phyloP scores from a whole-genome alignment of 1,140 invertebrate genomes.

The Ectropis grisescens region DNA sequence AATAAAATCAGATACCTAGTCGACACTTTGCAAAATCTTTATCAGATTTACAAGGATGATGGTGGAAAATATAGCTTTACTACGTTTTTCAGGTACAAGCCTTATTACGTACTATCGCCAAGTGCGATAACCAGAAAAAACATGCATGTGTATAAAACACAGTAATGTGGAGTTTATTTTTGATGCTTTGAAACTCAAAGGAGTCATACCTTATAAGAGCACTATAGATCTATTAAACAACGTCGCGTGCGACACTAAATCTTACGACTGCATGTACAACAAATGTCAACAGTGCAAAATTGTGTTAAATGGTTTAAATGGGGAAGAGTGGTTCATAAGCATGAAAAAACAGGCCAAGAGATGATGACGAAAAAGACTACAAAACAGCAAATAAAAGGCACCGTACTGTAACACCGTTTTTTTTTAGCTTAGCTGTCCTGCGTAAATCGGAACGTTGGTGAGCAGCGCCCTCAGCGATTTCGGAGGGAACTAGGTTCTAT shows the following conservation, averaged over 20 bases:
- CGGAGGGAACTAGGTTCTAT: too few species aligned
- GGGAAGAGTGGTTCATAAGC: constrained; percentile 1
- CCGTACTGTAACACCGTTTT: too few species aligned
- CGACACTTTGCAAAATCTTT: constrained; percentile 7
- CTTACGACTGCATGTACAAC: constrained; percentile 3
- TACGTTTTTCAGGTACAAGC: constrained; percentile 10
- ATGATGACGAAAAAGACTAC: constrained; percentile 6
- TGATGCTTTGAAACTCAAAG: background rate
- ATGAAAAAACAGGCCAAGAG: constrained; percentile 3
- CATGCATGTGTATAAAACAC: constrained; percentile 12
- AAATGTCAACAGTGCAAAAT: constrained; percentile 3
- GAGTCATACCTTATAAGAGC: background rate
- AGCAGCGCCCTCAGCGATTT: too few species aligned
- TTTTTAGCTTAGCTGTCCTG: too few species aligned
- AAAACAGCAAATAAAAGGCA: constrained; percentile 3
- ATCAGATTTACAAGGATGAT: constrained; percentile 11
- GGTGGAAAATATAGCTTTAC: constrained; percentile 9
- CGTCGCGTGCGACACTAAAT: constrained; percentile 1
- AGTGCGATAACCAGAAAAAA: constrained; percentile 1
- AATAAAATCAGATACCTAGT: constrained; percentile 12
- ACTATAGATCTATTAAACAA: background rate
- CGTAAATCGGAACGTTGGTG: too few species aligned
- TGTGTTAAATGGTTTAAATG: constrained; percentile 5
- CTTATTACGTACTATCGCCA: constrained; percentile 11
- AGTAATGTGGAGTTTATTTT: constrained; percentile 6